Conservation (phyloP, 2,888 invertebrate genomes). For the Aquatica leii region DNA sequence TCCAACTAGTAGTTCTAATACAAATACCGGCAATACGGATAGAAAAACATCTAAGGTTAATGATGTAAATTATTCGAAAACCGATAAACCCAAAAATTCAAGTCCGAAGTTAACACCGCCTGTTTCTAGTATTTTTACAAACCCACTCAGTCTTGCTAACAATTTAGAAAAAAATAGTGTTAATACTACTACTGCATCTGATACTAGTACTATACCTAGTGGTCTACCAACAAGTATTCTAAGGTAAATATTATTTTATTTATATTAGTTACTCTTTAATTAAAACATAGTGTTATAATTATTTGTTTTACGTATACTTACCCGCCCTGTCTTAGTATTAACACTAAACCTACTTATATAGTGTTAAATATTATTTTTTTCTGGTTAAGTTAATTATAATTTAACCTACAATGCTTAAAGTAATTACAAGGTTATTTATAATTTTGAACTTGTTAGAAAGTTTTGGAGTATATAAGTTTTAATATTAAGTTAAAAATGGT, state of each 20-base stretch:
- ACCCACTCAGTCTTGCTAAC: conserved; percentile 59
- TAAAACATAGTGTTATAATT: too few relatives aligned
- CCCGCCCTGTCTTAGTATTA: too few relatives aligned
- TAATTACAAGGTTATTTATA: too few relatives aligned
- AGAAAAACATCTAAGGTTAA: conserved; percentile 41
- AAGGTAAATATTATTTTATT: conserved; percentile 56
- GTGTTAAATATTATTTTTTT: too few relatives aligned
- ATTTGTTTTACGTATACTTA: too few relatives aligned
- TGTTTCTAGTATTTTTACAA: conserved; percentile 59
- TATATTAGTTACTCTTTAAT: too few relatives aligned
- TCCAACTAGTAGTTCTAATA: conserved; percentile 42
- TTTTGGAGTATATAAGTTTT: too few relatives aligned
- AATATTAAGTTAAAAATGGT: too few relatives aligned
- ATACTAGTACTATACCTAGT: conserved; percentile 51
- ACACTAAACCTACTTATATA: too few relatives aligned
- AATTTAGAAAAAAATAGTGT: conserved; percentile 47
- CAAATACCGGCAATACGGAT: conserved; percentile 44
- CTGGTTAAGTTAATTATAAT: too few relatives aligned
- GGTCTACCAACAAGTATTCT: conserved; percentile 62
- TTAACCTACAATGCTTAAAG: too few relatives aligned
- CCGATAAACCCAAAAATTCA: conserved; percentile 46
- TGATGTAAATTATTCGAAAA: conserved; percentile 48
- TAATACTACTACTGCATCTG: conserved; percentile 48
- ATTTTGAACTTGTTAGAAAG: too few relatives aligned
- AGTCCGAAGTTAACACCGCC: conserved; percentile 50